Evolutionary conservation across 2,797 vertebrate species (phyloP).

Genomic region (Chanos chanos): DNA sequence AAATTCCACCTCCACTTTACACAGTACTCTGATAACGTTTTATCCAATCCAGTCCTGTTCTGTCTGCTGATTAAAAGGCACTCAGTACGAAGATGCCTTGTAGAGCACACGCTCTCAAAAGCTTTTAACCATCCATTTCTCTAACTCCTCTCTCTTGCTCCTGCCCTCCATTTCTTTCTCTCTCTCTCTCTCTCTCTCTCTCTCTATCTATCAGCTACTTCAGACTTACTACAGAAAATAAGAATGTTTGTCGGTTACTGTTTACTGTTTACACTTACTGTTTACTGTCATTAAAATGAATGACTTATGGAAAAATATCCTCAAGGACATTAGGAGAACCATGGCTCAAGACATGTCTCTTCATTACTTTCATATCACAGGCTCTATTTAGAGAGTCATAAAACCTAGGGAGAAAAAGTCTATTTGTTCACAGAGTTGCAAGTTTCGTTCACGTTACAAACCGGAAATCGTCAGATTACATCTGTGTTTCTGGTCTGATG

Average conservation of each 20-base stretch:
- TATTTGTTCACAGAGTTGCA: too few species aligned
- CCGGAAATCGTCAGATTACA: too few species aligned
- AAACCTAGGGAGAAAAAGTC: too few species aligned
- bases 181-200: conserved; percentile 8
- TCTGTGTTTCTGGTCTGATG: too few species aligned
- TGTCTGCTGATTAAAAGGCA: conserved; percentile 67
- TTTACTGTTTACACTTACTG: not conserved
- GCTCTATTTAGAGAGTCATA: too few species aligned
- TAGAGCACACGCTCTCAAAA: not conserved
- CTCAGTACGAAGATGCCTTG: conserved; percentile 52
- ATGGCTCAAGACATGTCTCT: too few species aligned
- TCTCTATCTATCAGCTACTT: not conserved
- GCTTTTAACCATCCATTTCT: not conserved
- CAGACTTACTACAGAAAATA: too few species aligned
- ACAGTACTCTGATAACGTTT: conserved; percentile 58
- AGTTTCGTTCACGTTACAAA: too few species aligned
- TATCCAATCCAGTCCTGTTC: conserved; percentile 59
- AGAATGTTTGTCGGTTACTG: not conserved
- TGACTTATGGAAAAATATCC: too few species aligned
- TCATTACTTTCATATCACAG: too few species aligned
- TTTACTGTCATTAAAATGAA: too few species aligned
- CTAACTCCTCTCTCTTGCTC: not conserved
- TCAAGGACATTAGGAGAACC: too few species aligned
- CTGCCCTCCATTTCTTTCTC: conserved; percentile 16
- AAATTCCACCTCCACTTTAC: conserved; percentile 62